A percentile compares a stretch with the other conserved stretches of the same genome.
These are phyloP conservation scores for Anisognathus igniventris DNA, from an alignment of 2,797 vertebrate species.

Conservation along the genomic window DNA sequence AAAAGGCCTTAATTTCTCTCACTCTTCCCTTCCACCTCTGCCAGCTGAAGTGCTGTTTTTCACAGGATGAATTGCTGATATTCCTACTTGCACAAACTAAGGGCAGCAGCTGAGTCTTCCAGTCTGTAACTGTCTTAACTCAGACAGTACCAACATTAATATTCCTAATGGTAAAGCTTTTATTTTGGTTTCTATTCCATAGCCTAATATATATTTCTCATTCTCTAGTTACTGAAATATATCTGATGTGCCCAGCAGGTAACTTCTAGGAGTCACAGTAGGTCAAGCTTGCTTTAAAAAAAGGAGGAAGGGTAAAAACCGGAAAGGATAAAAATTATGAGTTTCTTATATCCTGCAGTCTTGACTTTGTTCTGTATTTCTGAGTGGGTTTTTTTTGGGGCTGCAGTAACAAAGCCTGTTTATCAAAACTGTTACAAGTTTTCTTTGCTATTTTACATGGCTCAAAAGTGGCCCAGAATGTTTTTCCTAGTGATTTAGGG, in stretches of 20 bases:
- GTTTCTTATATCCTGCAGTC: not conserved
- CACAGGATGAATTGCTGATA: slow-evolving; percentile 22
- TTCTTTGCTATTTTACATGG: not conserved
- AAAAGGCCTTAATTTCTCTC: not conserved
- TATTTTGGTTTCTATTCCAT: slow-evolving; percentile 20
- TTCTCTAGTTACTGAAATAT: slow-evolving; percentile 46
- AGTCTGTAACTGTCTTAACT: slow-evolving; percentile 17
- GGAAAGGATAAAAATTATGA: not conserved
- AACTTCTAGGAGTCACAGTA: slow-evolving; percentile 2
- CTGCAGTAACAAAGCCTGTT: not conserved
- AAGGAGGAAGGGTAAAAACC: not conserved
- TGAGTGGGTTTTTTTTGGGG: not conserved
- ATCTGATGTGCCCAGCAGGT: slow-evolving; percentile 52
- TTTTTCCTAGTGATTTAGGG: not conserved
- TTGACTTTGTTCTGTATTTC: not conserved
- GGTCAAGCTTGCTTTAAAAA: slow-evolving; percentile 30
- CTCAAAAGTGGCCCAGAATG: not conserved
- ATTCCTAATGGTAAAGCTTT: slow-evolving; percentile 26
- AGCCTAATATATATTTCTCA: not conserved
- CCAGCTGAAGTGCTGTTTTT: not conserved
- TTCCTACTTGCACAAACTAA: not conserved
- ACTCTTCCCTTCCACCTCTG: not conserved
- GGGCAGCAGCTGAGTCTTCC: not conserved
- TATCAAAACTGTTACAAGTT: not conserved
- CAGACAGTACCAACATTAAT: not conserved